Percentiles rank a stretch among this genome's conserved stretches.
These are phyloP conservation scores for Ditula angustiorana DNA, from an alignment of 2,888 invertebrate genomes.

Conservation along the genomic window DNA sequence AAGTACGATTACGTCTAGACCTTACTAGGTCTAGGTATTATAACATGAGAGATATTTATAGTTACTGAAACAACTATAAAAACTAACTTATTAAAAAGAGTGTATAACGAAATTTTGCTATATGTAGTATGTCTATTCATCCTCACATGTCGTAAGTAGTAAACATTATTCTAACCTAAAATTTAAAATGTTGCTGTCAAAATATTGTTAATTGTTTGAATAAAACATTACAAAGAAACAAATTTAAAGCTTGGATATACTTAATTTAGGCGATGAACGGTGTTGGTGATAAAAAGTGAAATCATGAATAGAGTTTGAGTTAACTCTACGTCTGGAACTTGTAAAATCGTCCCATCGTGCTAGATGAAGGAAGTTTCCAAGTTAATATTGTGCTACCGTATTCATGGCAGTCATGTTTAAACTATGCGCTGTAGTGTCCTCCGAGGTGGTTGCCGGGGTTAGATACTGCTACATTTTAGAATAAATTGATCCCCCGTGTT, in stretches of 20 bases:
- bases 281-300: not conserved
- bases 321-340: not conserved
- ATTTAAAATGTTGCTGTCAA: no score
- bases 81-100: no score
- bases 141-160: no score
- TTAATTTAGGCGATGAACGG: not conserved
- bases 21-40: no score
- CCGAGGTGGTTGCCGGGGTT: not conserved
- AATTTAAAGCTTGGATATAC: not conserved
- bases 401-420: slow-evolving; percentile 4
- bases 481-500: not conserved
- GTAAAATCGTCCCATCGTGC: not conserved
- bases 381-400: not conserved
- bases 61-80: no score
- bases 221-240: no score
- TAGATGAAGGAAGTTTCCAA: not conserved
- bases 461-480: not conserved
- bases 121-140: no score
- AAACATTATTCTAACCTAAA: no score
- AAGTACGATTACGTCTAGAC: no score
- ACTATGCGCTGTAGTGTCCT: not conserved
- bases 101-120: no score
- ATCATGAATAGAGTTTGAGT: not conserved
- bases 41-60: no score
- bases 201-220: no score